Evolutionary conservation across 1,140 invertebrate species (phyloP).

Genomic region (Helicorthomorpha holstii): DNA sequence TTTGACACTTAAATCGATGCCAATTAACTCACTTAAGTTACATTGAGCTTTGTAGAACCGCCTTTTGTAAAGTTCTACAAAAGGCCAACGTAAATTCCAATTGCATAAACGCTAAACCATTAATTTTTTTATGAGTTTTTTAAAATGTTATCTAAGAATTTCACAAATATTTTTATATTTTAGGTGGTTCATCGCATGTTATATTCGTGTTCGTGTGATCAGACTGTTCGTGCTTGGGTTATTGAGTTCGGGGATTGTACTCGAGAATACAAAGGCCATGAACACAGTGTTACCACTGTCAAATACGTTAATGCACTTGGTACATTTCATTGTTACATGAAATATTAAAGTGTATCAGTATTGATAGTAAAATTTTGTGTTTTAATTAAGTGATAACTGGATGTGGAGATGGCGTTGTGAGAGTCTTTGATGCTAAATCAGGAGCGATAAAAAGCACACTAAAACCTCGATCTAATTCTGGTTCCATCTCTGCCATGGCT

Average conservation of each 20-base stretch:
- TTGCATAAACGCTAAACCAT: no score
- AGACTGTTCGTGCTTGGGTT: slow-evolving; percentile 35
- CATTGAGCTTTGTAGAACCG: no score
- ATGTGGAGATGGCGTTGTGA: slow-evolving; percentile 24
- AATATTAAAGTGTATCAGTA: background rate
- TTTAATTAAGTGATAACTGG: slow-evolving; percentile 29
- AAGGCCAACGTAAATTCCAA: no score
- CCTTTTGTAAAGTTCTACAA: no score
- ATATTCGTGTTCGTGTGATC: slow-evolving; percentile 34
- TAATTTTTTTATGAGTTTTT: no score
- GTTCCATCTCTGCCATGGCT: slow-evolving; percentile 26
- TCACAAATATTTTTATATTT: background rate
- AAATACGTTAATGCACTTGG: background rate
- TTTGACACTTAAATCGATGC: no score
- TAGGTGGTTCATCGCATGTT: slow-evolving; percentile 33
- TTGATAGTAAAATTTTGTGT: no score
- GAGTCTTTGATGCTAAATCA: slow-evolving; percentile 34
- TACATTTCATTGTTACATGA: background rate
- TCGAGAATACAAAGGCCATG: slow-evolving; percentile 30
- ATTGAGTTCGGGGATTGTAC: slow-evolving; percentile 37
- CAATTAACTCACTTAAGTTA: no score
- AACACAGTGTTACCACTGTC: slow-evolving; percentile 26
- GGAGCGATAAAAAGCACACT: slow-evolving; percentile 26
- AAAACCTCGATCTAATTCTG: no score
- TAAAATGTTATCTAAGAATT: background rate